Evolutionary conservation across 1,140 invertebrate species (phyloP).

Genomic region (Lordiphosa mommai): DNA sequence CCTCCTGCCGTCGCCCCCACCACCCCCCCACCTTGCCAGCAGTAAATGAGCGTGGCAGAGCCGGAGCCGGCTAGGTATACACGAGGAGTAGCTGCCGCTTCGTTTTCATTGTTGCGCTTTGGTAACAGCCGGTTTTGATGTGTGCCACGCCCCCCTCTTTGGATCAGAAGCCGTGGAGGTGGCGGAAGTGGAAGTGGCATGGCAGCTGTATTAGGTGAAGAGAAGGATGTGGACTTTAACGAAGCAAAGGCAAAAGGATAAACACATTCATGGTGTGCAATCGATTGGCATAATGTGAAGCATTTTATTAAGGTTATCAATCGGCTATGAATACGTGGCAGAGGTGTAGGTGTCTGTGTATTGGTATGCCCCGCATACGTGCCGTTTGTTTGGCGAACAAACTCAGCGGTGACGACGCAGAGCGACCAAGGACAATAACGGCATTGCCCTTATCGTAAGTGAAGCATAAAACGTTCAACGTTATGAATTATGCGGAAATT

Average conservation of each 20-base stretch:
- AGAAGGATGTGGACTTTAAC: constrained; percentile 19
- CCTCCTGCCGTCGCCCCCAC: constrained; percentile 24
- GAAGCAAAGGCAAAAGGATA: constrained; percentile 59
- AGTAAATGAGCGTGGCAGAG: constrained; percentile 69
- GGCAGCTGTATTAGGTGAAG: constrained; percentile 39
- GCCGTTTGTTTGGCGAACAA: constrained; percentile 57
- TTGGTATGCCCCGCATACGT: constrained; percentile 21
- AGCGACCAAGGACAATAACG: constrained; percentile 23
- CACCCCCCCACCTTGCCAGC: constrained; percentile 6
- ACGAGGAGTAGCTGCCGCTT: constrained; percentile 26
- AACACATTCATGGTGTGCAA: constrained; percentile 78
- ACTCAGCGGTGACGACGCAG: constrained; percentile 36
- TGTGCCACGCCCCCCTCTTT: constrained; percentile 29
- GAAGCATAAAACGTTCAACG: constrained; percentile 68
- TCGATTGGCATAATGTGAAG: constrained; percentile 77
- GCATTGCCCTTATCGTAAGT: constrained; percentile 62
- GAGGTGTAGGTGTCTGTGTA: constrained; percentile 42
- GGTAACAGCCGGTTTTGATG: constrained; percentile 73
- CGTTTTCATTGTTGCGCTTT: constrained; percentile 50
- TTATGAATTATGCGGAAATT: constrained; percentile 76
- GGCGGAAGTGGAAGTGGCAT: neutral
- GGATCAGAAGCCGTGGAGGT: neutral
- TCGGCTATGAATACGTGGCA: constrained; percentile 62
- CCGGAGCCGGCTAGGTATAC: constrained; percentile 57
- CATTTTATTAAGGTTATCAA: constrained; percentile 78